Conservation (phyloP, 2,113 vertebrate genomes). For the Entomyzon cyanotis region DNA sequence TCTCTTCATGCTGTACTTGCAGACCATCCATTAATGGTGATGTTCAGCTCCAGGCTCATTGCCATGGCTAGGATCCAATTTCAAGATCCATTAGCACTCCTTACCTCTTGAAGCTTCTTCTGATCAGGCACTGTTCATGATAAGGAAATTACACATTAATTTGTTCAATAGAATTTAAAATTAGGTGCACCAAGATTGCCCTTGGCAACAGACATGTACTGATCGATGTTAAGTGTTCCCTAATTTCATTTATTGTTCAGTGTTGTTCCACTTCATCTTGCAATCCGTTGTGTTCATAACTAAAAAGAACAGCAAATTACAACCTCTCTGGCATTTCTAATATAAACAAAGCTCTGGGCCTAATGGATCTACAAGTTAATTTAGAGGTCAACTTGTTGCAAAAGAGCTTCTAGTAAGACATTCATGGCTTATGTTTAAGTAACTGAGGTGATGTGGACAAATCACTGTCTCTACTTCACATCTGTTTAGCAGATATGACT, state of each 20-base stretch:
- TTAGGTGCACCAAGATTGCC: slow-evolving; percentile 9
- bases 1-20: neutral
- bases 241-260: slow-evolving; percentile 44
- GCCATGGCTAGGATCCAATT: slow-evolving; percentile 32
- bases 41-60: neutral
- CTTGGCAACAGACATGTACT: slow-evolving; percentile 44
- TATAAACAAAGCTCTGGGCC: neutral
- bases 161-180: slow-evolving; percentile 45
- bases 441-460: neutral
- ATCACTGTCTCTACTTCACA: neutral
- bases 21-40: neutral
- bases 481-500: neutral
- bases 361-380: slow-evolving; percentile 8
- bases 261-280: slow-evolving; percentile 10
- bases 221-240: slow-evolving; percentile 28
- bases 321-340: neutral
- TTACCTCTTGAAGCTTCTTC: slow-evolving; percentile 46
- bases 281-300: neutral
- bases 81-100: slow-evolving; percentile 36
- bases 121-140: slow-evolving; percentile 15
- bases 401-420: neutral
- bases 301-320: neutral
- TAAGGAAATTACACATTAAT: slow-evolving; percentile 55
- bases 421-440: neutral
- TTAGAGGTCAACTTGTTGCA: neutral